Evolutionary conservation across 2,113 vertebrate genomes (phyloP).

Genomic region (Lonchura striata): DNA sequence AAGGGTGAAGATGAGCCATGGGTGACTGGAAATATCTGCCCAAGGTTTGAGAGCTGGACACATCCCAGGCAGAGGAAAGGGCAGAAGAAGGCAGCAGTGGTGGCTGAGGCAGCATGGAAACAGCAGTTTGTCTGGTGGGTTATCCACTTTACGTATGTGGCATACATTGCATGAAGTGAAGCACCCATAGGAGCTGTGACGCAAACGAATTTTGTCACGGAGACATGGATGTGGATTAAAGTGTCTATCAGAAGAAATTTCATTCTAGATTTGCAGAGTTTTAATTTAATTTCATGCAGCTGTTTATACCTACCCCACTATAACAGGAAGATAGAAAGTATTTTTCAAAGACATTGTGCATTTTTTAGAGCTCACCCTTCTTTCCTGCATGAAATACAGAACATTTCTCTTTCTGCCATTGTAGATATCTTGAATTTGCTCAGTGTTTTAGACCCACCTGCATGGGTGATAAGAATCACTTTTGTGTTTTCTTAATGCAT

Average conservation of each 20-base stretch:
- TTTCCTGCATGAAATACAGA: neutral
- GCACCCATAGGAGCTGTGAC: neutral
- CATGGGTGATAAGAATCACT: neutral
- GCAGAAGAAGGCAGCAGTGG: neutral
- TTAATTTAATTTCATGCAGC: neutral
- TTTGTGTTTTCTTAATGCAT: neutral
- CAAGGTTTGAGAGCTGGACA: neutral
- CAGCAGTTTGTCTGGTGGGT: too few relatives aligned
- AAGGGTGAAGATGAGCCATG: neutral
- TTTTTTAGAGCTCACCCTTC: neutral
- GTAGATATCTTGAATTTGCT: neutral
- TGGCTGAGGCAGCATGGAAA: neutral
- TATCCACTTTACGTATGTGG: accelerated
- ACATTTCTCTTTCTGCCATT: neutral
- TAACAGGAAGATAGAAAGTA: neutral
- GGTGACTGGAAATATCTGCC: neutral
- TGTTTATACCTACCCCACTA: neutral
- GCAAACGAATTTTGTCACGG: neutral
- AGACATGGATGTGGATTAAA: neutral
- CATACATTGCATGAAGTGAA: accelerated
- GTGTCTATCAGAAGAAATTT: neutral
- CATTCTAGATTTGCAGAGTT: neutral
- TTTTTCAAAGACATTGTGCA: neutral
- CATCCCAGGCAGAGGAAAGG: neutral
- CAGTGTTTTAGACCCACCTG: neutral